phyloP scores from a whole-genome alignment of 2,113 vertebrate species.

The Oryzias javanicus region DNA sequence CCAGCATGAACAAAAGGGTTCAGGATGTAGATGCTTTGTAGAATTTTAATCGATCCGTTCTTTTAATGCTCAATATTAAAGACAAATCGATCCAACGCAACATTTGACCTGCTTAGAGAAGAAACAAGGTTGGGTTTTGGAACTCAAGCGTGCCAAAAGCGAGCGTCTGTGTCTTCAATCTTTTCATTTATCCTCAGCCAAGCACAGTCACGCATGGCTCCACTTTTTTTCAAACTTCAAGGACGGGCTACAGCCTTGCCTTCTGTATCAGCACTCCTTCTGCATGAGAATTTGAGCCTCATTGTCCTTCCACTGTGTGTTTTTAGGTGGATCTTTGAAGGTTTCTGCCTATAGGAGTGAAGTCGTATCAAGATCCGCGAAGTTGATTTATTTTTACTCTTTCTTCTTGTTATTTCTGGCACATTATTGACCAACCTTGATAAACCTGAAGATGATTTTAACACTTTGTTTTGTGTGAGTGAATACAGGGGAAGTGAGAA shows the following conservation, averaged over 20 bases:
- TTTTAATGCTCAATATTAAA: no score
- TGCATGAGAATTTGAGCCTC: constrained; percentile 5
- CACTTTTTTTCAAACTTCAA: constrained; percentile 51
- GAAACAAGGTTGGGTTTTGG: constrained; percentile 19
- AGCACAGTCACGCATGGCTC: constrained; percentile 37
- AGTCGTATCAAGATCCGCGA: neutral
- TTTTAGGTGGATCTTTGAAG: neutral
- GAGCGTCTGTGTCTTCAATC: constrained; percentile 22
- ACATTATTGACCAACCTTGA: constrained; percentile 27
- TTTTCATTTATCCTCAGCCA: constrained; percentile 20
- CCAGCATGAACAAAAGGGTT: no score
- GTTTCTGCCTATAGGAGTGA: no score
- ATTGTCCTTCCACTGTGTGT: neutral
- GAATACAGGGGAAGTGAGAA: no score
- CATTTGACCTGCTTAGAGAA: neutral
- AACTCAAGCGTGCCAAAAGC: constrained; percentile 11
- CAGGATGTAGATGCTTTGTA: no score
- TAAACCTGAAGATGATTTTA: constrained; percentile 5
- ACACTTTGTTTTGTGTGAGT: no score
- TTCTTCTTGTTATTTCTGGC: constrained; percentile 12
- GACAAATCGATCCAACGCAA: no score
- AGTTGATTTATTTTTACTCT: neutral
- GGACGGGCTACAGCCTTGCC: constrained; percentile 37
- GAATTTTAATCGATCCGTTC: no score
- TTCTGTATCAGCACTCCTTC: constrained; percentile 18